A percentile compares a stretch with the other conserved stretches of the same genome.
phyloP scores from a whole-genome alignment of 1,140 invertebrate species.

The Homalodisca vitripennis region DNA sequence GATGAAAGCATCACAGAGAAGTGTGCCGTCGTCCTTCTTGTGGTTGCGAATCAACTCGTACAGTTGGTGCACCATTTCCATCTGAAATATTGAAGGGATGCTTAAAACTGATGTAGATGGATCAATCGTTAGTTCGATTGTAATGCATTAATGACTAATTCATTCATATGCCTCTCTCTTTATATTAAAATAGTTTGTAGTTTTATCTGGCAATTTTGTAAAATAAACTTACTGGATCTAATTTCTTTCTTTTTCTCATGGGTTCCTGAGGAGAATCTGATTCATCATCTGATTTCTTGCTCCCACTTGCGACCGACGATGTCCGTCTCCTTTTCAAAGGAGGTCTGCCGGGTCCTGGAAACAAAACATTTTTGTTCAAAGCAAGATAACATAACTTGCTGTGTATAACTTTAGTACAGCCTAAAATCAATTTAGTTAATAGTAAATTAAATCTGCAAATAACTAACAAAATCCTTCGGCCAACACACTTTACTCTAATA shows the following conservation, averaged over 20 bases:
- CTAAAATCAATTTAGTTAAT: no score
- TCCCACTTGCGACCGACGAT: constrained; percentile 64
- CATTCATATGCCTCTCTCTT: no score
- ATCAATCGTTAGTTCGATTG: neutral
- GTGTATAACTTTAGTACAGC: no score
- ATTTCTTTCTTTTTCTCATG: constrained; percentile 52
- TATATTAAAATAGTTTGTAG: no score
- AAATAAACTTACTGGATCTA: constrained; percentile 56
- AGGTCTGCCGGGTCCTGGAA: constrained; percentile 17
- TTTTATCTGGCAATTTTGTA: no score
- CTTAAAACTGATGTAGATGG: constrained; percentile 2
- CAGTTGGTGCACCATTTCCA: constrained; percentile 86
- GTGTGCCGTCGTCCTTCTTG: constrained; percentile 88
- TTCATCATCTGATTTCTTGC: constrained; percentile 59
- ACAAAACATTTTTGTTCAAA: no score
- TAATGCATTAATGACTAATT: neutral
- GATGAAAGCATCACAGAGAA: constrained; percentile 93
- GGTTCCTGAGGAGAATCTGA: constrained; percentile 48
- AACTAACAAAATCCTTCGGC: no score
- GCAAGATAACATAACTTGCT: no score
- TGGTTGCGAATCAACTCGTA: constrained; percentile 89
- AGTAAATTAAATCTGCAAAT: no score
- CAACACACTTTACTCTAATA: no score
- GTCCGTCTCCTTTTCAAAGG: constrained; percentile 59
- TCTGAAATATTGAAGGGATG: constrained; percentile 50